Percentiles rank a stretch among this genome's conserved stretches.
These are phyloP conservation scores for Nasua narica DNA, from an alignment of 2,797 vertebrate species.

Conservation along the genomic window DNA sequence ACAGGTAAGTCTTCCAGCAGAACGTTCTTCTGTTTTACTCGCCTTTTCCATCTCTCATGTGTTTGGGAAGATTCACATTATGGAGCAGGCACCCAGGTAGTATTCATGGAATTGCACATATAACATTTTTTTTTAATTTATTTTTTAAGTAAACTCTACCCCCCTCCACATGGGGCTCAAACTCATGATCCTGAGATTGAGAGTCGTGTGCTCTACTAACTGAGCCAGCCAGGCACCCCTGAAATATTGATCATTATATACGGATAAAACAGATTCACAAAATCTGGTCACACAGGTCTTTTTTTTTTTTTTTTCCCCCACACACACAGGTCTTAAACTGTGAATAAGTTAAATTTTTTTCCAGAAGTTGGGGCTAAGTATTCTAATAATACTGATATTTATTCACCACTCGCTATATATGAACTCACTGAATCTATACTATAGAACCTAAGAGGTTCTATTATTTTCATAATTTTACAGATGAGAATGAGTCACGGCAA, in stretches of 20 bases:
- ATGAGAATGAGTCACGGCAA: neutral
- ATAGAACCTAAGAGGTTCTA: neutral
- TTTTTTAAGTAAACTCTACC: neutral
- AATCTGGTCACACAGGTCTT: neutral
- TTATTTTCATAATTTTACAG: neutral
- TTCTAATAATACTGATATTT: neutral
- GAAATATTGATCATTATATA: neutral
- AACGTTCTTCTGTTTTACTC: neutral
- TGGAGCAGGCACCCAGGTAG: neutral
- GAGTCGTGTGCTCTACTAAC: neutral
- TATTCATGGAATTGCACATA: neutral
- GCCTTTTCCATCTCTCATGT: neutral
- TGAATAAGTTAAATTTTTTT: neutral
- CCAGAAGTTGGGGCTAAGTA: neutral
- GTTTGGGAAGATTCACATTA: neutral
- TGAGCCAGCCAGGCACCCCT: neutral
- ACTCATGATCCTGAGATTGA: neutral
- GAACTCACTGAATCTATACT: neutral
- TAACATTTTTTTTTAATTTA: neutral
- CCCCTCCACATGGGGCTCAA: neutral
- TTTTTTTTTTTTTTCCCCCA: no score
- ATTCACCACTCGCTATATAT: neutral
- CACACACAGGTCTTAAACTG: neutral
- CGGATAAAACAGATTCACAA: neutral
- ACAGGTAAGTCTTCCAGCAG: neutral